Percentiles rank a stretch among this genome's conserved stretches.
Conservation (phyloP, 2,888 invertebrate genomes). For the Alentia gelatinosa region DNA sequence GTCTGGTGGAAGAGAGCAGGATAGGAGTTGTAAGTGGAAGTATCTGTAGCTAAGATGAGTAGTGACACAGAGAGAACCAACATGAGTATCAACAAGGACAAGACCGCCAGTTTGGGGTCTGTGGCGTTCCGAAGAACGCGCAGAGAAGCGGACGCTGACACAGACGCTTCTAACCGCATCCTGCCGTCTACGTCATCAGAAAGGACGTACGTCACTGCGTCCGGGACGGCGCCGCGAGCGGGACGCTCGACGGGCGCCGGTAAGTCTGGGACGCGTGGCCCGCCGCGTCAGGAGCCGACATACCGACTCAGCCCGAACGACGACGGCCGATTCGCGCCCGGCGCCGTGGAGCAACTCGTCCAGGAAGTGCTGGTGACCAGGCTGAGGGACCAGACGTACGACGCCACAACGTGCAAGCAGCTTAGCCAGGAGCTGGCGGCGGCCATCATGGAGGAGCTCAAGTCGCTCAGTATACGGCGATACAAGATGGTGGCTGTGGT, state of each 20-base stretch:
- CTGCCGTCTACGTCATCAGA: not conserved
- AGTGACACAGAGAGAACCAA: too few species aligned
- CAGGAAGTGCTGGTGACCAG: constrained; percentile 53
- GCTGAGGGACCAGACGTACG: constrained; percentile 65
- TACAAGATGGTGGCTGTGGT: constrained; percentile 77
- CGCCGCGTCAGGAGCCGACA: not conserved
- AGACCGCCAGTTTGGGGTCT: not conserved
- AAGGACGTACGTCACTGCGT: not conserved
- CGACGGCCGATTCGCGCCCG: not conserved
- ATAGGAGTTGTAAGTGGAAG: too few species aligned
- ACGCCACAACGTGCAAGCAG: constrained; percentile 69
- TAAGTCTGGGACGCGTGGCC: not conserved
- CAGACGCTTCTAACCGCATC: too few species aligned
- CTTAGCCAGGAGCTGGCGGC: constrained; percentile 72
- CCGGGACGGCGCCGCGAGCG: not conserved
- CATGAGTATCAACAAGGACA: not conserved
- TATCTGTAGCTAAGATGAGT: too few species aligned
- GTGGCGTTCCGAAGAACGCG: not conserved
- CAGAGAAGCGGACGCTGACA: not conserved
- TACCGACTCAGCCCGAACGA: not conserved
- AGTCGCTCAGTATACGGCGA: constrained; percentile 67
- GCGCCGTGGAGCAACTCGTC: constrained; percentile 52
- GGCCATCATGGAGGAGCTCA: constrained; percentile 71
- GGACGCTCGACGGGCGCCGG: not conserved
- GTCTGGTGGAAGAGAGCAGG: too few species aligned